These are phyloP conservation scores for Sycophila sp. DNA, from an alignment of 1,140 invertebrate species.

Conservation along the genomic window DNA sequence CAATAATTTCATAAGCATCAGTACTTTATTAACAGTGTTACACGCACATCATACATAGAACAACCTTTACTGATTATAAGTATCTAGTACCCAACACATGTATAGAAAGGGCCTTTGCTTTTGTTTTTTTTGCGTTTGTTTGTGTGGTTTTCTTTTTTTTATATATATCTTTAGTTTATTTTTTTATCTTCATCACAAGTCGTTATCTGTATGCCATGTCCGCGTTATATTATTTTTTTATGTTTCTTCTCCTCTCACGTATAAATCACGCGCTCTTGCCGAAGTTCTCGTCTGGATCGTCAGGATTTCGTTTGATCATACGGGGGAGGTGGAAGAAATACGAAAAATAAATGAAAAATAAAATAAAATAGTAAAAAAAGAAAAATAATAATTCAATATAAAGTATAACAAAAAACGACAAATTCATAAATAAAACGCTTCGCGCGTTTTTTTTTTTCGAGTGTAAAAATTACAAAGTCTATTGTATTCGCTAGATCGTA, in stretches of 20 bases:
- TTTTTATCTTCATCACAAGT: constrained; percentile 43
- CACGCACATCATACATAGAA: constrained; percentile 65
- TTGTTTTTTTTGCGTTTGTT: constrained; percentile 44
- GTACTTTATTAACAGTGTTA: constrained; percentile 64
- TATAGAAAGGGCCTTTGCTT: constrained; percentile 53
- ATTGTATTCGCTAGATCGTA: constrained; percentile 7
- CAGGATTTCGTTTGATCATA: constrained; percentile 7
- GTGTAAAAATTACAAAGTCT: constrained; percentile 33
- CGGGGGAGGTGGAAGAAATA: constrained; percentile 22
- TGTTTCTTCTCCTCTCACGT: constrained; percentile 28
- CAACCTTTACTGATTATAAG: constrained; percentile 58
- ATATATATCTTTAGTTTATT: not conserved
- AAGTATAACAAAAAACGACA: too few species aligned
- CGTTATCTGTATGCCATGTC: constrained; percentile 64
- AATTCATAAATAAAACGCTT: constrained; percentile 28
- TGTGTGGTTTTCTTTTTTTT: not conserved
- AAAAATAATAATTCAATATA: too few species aligned
- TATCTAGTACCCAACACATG: constrained; percentile 51
- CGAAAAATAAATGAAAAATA: constrained; percentile 30
- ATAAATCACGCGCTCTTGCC: constrained; percentile 14
- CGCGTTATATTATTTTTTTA: constrained; percentile 46
- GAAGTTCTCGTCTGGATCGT: not conserved
- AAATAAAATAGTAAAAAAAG: too few species aligned
- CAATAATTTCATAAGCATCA: constrained; percentile 61
- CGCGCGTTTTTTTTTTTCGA: constrained; percentile 8